Base-by-base conservation (phyloP, 2,888 invertebrate species). In the Monoplex corrugatus region DNA sequence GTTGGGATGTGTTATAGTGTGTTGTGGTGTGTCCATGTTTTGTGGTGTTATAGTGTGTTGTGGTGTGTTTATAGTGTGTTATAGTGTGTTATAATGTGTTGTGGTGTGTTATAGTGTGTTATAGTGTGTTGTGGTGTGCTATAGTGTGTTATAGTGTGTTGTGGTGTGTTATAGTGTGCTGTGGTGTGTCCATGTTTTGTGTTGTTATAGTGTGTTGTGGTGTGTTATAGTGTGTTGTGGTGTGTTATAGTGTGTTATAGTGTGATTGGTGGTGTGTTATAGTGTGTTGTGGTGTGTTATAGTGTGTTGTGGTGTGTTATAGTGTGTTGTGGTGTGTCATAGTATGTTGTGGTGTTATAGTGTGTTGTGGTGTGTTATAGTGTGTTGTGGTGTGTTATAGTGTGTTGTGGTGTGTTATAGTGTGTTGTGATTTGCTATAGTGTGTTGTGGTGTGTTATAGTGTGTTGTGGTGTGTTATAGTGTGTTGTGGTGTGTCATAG, bases 341-440 rank as follows among this genome's bases (percentile, higher is more conserved):
- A 75, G 8, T 75, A 13, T n/a, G 28, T 75, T 50, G 44, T 35
- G 38, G 38, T 86, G 10, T 86, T 86, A 35, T 68, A n/a, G 23
- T 68, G 40, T 28, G 63, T 72, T n/a, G 68, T 84, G 97, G 28
- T 82, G 82, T 35, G 28, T 23, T 82, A 43, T 82, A 23, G 28
- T 82, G 28, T 50, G 19, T 50, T 50, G 50, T 50, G 50, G 8
- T 50, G 50, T 50, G 50, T 50, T 50, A 19, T 50, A 50, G 8
- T 50, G 50, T 50, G 50, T 19, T 50, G 19, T 50, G 19, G 19
- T 50, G 50, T 50, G 50, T 50, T 50, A 19, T 50, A 28, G 8
- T 50, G 50, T 50, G 19, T 50, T 50, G 50, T 50, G 50, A 8
- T 50, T 13, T 50, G 19, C 19, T 50, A 19, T 50, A 28, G 5